These are phyloP conservation scores for Larimichthys polyactis DNA, from an alignment of 2,113 vertebrate species.

Conservation along the genomic window DNA sequence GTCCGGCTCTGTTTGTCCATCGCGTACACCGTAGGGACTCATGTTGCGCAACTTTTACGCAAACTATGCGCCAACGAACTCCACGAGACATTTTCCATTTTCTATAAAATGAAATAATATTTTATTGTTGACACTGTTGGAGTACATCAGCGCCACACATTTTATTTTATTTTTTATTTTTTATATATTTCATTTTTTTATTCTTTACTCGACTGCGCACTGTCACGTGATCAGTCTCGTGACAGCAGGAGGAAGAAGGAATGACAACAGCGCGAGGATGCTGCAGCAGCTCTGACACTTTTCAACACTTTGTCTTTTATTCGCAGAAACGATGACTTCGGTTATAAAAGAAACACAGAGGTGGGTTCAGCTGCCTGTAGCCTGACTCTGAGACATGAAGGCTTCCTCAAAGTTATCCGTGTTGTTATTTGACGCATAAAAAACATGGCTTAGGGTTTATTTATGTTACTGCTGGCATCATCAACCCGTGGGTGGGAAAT, in stretches of 20 bases:
- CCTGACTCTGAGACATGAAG: not conserved
- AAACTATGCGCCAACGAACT: accelerated
- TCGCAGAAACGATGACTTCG: constrained; percentile 75
- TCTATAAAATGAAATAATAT: accelerated
- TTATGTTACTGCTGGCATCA: not conserved
- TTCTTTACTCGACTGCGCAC: not conserved
- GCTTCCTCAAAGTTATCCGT: not conserved
- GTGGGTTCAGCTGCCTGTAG: constrained; percentile 56
- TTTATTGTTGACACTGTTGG: too few relatives aligned
- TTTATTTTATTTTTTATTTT: not conserved
- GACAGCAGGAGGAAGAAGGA: constrained; percentile 71
- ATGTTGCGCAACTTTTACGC: constrained; percentile 34
- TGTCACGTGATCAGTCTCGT: constrained; percentile 54
- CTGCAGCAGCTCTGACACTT: constrained; percentile 7
- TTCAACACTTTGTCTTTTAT: not conserved
- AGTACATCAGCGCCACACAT: accelerated
- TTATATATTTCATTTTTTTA: accelerated
- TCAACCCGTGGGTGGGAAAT: not conserved
- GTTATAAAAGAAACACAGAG: constrained; percentile 85
- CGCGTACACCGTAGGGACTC: constrained; percentile 5
- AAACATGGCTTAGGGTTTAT: not conserved
- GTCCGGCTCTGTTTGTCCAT: constrained; percentile 36
- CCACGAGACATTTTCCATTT: too few relatives aligned
- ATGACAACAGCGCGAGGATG: constrained; percentile 45
- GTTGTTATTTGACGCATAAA: not conserved